phyloP scores from a whole-genome alignment of 1,140 invertebrate genomes.

The Eumaeus atala region DNA sequence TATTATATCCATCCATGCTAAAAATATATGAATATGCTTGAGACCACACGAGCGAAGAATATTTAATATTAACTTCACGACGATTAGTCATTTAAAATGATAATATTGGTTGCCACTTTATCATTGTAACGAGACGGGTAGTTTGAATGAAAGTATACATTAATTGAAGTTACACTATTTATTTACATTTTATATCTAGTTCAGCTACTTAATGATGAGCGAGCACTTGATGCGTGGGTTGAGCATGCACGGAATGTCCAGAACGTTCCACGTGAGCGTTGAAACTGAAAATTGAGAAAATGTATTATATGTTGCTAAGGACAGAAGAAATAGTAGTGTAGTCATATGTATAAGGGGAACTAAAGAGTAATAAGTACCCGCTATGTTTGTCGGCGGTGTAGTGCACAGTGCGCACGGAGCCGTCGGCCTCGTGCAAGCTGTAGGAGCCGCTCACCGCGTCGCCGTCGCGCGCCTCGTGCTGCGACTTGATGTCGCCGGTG shows the following conservation, averaged over 20 bases:
- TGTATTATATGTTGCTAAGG: neutral
- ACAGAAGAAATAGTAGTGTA: no score
- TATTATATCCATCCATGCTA: no score
- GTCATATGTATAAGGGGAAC: neutral
- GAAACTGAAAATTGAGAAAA: conserved; percentile 25
- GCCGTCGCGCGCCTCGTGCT: conserved; percentile 46
- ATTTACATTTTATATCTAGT: no score
- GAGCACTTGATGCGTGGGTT: conserved; percentile 18
- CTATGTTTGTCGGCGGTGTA: conserved; percentile 31
- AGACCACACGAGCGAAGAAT: no score
- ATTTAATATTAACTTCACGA: no score
- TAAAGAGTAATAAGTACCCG: conserved; percentile 60
- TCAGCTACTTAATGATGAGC: conserved; percentile 24
- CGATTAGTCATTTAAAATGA: no score
- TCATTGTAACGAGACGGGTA: no score
- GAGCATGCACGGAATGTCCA: conserved; percentile 25
- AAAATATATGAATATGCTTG: no score
- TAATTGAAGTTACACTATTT: no score
- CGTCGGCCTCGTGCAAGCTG: conserved; percentile 31
- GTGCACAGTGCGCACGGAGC: conserved; percentile 31
- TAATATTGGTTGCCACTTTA: no score
- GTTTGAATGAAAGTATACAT: no score
- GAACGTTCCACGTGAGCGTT: conserved; percentile 33
- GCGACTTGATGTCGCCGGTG: conserved; percentile 47
- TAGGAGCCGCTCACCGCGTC: conserved; percentile 45